Conservation (phyloP, 1,140 invertebrate genomes). For the Oryzaephilus surinamensis region DNA sequence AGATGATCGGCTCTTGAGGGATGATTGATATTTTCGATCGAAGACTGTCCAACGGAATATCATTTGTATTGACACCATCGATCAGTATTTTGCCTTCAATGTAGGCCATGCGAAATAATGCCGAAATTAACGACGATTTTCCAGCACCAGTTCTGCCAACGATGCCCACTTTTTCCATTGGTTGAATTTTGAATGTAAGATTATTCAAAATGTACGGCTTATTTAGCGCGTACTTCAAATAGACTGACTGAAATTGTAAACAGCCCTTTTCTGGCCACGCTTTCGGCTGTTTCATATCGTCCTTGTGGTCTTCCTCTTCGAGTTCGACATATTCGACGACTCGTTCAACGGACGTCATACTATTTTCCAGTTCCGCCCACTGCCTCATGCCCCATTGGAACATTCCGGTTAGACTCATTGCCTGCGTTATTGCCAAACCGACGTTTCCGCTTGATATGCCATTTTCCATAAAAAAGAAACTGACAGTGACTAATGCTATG, state of each 20-base stretch:
- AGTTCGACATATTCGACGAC: slow-evolving; percentile 60
- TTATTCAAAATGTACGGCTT: slow-evolving; percentile 55
- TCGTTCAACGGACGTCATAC: slow-evolving; percentile 75
- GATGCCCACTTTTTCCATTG: slow-evolving; percentile 54
- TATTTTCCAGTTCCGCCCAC: slow-evolving; percentile 70
- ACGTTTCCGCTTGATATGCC: slow-evolving; percentile 49
- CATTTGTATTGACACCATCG: slow-evolving; percentile 37
- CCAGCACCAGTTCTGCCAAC: slow-evolving; percentile 70
- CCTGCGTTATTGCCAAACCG: slow-evolving; percentile 70
- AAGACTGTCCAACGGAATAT: slow-evolving; percentile 56
- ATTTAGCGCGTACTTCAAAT: slow-evolving; percentile 50
- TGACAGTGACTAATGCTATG: slow-evolving; percentile 21
- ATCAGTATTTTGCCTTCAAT: slow-evolving; percentile 11
- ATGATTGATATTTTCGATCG: slow-evolving; percentile 65
- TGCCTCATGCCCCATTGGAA: slow-evolving; percentile 81
- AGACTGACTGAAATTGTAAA: slow-evolving; percentile 55
- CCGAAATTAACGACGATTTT: slow-evolving; percentile 65
- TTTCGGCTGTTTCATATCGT: slow-evolving; percentile 54
- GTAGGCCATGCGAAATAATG: slow-evolving; percentile 52
- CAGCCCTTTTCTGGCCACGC: slow-evolving; percentile 52
- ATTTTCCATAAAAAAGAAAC: slow-evolving; percentile 25
- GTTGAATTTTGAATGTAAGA: slow-evolving; percentile 47
- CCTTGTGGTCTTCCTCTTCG: slow-evolving; percentile 56
- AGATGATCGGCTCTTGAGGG: slow-evolving; percentile 74
- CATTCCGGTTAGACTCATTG: slow-evolving; percentile 61